Conservation (phyloP, 2,888 invertebrate genomes). For the Platypus cylindrus region DNA sequence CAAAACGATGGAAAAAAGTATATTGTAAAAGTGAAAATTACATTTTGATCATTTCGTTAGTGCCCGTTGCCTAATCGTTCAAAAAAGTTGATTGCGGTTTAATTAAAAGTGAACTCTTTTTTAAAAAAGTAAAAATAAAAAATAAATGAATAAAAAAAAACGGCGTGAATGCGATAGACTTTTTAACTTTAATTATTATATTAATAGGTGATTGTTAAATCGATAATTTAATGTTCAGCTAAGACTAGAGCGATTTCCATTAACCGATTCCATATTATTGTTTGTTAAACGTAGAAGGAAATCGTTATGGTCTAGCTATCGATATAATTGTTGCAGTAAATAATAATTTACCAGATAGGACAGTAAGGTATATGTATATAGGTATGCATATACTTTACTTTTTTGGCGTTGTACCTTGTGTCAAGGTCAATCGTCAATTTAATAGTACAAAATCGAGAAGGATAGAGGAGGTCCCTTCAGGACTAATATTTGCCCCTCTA, state of each 20-base stretch:
- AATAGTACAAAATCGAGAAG: constrained; percentile 39
- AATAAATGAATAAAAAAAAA: too few relatives aligned
- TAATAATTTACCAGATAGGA: constrained; percentile 28
- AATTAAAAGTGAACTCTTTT: too few relatives aligned
- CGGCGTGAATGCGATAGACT: constrained; percentile 14
- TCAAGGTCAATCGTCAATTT: constrained; percentile 32
- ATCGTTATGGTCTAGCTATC: constrained; percentile 21
- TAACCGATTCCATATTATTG: constrained; percentile 23
- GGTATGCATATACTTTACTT: constrained; percentile 25
- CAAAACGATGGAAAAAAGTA: too few relatives aligned
- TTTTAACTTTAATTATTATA: constrained; percentile 34
- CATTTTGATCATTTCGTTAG: too few relatives aligned
- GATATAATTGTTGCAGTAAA: constrained; percentile 33
- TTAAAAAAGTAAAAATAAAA: too few relatives aligned
- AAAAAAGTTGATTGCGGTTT: too few relatives aligned
- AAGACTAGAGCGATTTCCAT: constrained; percentile 15
- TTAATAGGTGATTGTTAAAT: constrained; percentile 38
- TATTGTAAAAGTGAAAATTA: constrained; percentile 3
- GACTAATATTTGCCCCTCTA: constrained; percentile 14
- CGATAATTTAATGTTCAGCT: constrained; percentile 23
- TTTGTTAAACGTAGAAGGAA: constrained; percentile 23
- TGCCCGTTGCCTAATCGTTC: too few relatives aligned
- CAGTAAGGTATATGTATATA: constrained; percentile 23
- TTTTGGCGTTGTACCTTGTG: constrained; percentile 30
- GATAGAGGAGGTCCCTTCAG: constrained; percentile 27